These are phyloP conservation scores for Cacatua alba DNA, from an alignment of 2,113 vertebrate species.

Conservation along the genomic window DNA sequence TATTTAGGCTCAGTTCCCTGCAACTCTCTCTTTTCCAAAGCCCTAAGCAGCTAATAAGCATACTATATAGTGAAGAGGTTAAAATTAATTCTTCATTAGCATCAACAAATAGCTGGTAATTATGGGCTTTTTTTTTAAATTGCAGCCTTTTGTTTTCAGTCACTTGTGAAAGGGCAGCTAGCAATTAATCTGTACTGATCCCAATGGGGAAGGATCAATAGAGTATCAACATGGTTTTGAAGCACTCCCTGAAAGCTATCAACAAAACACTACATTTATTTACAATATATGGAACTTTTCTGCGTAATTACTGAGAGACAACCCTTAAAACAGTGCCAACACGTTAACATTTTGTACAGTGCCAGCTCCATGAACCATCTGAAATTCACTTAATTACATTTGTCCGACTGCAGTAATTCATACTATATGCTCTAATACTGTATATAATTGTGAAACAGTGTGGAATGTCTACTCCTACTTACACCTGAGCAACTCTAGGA, in stretches of 20 bases:
- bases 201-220: accelerated
- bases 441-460: background rate
- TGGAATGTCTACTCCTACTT: background rate
- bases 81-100: background rate
- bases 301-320: background rate
- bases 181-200: background rate
- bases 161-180: background rate
- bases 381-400: background rate
- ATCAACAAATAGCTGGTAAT: background rate
- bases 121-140: background rate
- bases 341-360: background rate
- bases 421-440: background rate
- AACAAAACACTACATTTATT: background rate
- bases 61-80: background rate
- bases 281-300: background rate
- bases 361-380: background rate
- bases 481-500: background rate
- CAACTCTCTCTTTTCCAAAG: background rate
- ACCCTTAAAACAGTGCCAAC: background rate
- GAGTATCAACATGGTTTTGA: background rate
- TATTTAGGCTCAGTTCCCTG: background rate
- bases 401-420: background rate
- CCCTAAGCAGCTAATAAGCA: background rate
- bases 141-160: background rate
- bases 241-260: background rate